These are phyloP conservation scores for Embidobia sp. DNA, from an alignment of 2,888 invertebrate genomes.

Conservation along the genomic window DNA sequence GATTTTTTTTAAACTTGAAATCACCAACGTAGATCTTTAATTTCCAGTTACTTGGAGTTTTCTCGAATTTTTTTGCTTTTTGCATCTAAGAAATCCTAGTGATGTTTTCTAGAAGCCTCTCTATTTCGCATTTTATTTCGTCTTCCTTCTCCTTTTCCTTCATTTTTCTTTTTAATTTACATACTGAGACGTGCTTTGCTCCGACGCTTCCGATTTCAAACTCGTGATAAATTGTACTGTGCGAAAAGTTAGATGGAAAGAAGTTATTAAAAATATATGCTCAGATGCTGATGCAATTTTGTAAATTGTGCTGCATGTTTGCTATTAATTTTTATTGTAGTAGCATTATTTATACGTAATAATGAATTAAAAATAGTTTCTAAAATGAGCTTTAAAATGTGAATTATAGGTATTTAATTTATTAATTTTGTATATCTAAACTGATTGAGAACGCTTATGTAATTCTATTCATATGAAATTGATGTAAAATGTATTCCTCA, in stretches of 20 bases:
- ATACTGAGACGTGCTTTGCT: slow-evolving; percentile 58
- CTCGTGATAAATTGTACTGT: slow-evolving; percentile 52
- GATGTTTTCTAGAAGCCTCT: slow-evolving; percentile 49
- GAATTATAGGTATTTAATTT: no score
- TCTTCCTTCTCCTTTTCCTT: slow-evolving; percentile 17
- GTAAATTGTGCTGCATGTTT: slow-evolving; percentile 10
- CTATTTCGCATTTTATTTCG: slow-evolving; percentile 54
- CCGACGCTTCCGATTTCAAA: slow-evolving; percentile 52
- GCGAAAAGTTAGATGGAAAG: slow-evolving; percentile 31
- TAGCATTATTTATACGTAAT: background rate
- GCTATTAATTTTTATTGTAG: slow-evolving; percentile 9
- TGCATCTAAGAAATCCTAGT: slow-evolving; percentile 23
- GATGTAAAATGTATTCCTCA: no score
- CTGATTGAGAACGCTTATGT: no score
- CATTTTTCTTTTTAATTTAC: slow-evolving; percentile 64
- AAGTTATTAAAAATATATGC: slow-evolving; percentile 54
- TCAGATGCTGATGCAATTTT: slow-evolving; percentile 23
- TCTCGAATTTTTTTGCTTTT: slow-evolving; percentile 7
- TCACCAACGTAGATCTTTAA: no score
- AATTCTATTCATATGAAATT: no score
- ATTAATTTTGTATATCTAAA: no score
- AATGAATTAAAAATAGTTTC: background rate
- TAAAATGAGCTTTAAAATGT: no score
- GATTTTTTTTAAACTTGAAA: no score
- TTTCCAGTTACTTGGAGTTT: slow-evolving; percentile 2